These are phyloP conservation scores for Gallinago jamesoni DNA, from an alignment of 2,113 vertebrate species.

Conservation along the genomic window DNA sequence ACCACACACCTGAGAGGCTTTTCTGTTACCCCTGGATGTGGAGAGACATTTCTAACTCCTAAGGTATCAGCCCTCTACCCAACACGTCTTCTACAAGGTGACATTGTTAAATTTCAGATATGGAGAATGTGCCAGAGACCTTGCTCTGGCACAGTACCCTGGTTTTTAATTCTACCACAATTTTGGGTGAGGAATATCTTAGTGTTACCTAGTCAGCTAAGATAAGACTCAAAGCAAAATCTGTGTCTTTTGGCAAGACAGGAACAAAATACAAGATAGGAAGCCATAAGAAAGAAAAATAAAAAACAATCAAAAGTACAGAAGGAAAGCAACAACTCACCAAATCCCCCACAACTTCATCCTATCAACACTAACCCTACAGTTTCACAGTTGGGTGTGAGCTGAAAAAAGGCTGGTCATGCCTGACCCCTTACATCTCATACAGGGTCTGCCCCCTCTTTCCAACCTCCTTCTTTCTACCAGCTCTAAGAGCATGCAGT, in stretches of 20 bases:
- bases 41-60: not conserved
- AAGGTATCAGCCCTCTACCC: not conserved
- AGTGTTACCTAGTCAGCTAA: not conserved
- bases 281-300: not conserved
- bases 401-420: not conserved
- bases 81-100: not conserved
- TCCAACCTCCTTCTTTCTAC: not conserved
- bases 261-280: not conserved
- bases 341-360: fast-evolving
- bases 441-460: not conserved
- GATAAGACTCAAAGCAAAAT: not conserved
- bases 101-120: not conserved
- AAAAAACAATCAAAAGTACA: not conserved
- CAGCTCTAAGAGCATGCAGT: not conserved
- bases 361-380: not conserved
- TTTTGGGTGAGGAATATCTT: not conserved
- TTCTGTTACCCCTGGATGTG: not conserved
- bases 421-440: not conserved
- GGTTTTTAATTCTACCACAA: not conserved
- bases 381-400: not conserved
- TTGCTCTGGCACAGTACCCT: not conserved
- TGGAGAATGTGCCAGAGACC: not conserved
- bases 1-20: not conserved
- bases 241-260: not conserved
- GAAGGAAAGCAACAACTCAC: not conserved